Evolutionary conservation across 2,113 vertebrate species (phyloP).

Genomic region (Dicaeum eximium): DNA sequence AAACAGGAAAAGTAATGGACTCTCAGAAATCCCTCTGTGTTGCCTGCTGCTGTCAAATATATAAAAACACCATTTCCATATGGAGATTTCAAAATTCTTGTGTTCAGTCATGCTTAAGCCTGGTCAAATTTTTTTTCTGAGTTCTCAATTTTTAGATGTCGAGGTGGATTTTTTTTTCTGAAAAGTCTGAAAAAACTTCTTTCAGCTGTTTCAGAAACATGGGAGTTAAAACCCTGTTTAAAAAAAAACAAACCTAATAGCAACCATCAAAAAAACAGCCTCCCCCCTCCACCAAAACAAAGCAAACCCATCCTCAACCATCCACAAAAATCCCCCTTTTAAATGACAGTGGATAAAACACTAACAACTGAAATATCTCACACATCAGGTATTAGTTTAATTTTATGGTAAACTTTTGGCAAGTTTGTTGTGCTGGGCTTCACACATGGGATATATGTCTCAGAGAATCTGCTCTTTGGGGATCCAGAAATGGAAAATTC

Average conservation of each 20-base stretch:
- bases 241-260: neutral
- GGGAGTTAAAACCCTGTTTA: neutral
- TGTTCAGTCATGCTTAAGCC: neutral
- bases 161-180: neutral
- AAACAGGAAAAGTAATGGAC: neutral
- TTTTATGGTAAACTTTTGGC: neutral
- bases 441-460: accelerated
- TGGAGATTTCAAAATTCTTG: neutral
- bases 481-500: neutral
- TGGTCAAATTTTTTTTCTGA: neutral
- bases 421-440: neutral
- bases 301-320: neutral
- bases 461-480: neutral
- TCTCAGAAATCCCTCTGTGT: neutral
- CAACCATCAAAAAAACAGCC: neutral
- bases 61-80: neutral
- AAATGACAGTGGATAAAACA: neutral
- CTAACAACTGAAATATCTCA: neutral
- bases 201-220: neutral
- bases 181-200: neutral
- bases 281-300: neutral
- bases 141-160: neutral
- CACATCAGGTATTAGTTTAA: neutral
- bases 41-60: neutral
- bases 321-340: neutral